A percentile compares a stretch with the other conserved stretches of the same genome.
phyloP scores from a whole-genome alignment of 2,888 invertebrate genomes.

The Drosophila flavopinicola region DNA sequence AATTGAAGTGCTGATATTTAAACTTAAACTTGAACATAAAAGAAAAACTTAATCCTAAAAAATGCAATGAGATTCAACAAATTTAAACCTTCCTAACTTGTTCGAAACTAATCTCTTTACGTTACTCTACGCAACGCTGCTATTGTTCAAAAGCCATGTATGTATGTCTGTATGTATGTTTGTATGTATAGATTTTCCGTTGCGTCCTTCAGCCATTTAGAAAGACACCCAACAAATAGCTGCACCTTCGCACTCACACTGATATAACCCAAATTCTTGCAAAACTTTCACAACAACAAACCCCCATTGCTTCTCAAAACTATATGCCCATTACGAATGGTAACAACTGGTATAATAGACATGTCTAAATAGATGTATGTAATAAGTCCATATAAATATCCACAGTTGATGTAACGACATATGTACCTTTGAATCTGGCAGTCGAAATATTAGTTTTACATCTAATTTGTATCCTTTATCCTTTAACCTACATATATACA shows the following conservation, averaged over 20 bases:
- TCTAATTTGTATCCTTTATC: too few relatives aligned
- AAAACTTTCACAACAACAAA: slow-evolving; percentile 61
- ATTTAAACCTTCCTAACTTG: too few relatives aligned
- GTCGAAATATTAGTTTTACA: too few relatives aligned
- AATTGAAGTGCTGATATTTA: too few relatives aligned
- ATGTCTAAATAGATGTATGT: background rate
- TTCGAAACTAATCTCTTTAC: background rate
- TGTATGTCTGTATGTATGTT: background rate
- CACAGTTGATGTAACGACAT: too few relatives aligned
- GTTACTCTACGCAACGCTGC: background rate
- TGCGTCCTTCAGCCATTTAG: slow-evolving; percentile 9
- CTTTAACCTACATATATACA: too few relatives aligned
- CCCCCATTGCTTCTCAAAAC: slow-evolving; percentile 6
- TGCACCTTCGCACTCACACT: slow-evolving; percentile 9
- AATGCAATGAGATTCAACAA: too few relatives aligned
- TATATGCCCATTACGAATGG: background rate
- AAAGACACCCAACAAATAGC: slow-evolving; percentile 18
- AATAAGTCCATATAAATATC: background rate
- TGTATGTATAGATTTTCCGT: background rate
- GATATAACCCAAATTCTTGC: slow-evolving; percentile 59
- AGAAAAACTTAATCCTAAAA: too few relatives aligned
- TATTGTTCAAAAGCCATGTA: background rate
- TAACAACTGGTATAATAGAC: background rate
- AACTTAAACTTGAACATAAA: too few relatives aligned
- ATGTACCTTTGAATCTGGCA: too few relatives aligned